Evolutionary conservation across 2,797 vertebrate genomes (phyloP).

Genomic region (Molossus molossus): DNA sequence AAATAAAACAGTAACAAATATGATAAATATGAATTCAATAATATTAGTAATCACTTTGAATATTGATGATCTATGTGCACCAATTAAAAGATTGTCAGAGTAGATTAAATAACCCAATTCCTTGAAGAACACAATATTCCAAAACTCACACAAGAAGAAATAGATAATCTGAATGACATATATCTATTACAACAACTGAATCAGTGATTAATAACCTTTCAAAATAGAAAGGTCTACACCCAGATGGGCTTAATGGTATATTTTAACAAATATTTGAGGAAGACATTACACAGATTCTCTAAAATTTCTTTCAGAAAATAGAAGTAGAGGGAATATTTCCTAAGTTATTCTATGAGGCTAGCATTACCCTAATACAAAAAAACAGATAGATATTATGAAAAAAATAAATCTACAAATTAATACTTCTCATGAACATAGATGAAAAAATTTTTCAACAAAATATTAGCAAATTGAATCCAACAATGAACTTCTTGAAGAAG

Average conservation of each 20-base stretch:
- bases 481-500: too few species aligned
- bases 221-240: neutral
- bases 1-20: slow-evolving; percentile 1
- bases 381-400: neutral
- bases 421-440: neutral
- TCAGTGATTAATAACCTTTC: neutral
- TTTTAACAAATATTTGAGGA: slow-evolving; percentile 11
- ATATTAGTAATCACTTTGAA: neutral
- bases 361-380: neutral
- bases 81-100: neutral
- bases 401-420: slow-evolving; percentile 26
- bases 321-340: slow-evolving; percentile 10
- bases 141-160: neutral
- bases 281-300: neutral
- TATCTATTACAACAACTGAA: neutral
- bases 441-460: neutral
- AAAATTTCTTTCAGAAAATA: neutral
- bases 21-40: neutral
- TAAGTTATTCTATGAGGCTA: neutral
- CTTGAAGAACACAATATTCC: neutral
- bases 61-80: neutral
- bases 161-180: neutral
- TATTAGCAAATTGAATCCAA: slow-evolving; percentile 2
- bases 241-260: neutral
- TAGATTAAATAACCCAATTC: neutral